Evolutionary conservation across 2,113 vertebrate genomes (phyloP).

Genomic region (Dipodomys merriami): DNA sequence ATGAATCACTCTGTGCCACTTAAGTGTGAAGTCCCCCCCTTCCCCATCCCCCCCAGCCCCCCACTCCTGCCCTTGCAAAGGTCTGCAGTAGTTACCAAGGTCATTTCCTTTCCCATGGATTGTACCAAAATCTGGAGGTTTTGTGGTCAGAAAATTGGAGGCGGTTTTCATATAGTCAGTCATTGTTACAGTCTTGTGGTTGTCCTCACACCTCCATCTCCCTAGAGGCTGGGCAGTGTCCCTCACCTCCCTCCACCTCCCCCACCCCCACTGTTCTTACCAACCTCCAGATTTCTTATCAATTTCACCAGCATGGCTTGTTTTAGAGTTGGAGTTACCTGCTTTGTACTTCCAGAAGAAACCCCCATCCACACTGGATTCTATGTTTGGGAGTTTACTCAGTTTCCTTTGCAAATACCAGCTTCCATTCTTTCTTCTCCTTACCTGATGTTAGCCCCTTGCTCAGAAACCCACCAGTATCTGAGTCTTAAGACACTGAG

Average conservation of each 20-base stretch:
- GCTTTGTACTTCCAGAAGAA: conserved; percentile 30
- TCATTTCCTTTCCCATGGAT: conserved; percentile 62
- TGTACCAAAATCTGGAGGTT: conserved; percentile 44
- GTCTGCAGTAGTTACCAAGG: not conserved
- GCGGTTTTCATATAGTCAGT: not conserved
- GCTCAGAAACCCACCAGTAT: not conserved
- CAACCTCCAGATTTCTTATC: not conserved
- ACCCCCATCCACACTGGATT: not conserved
- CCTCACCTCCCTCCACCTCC: not conserved
- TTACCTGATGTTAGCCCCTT: not conserved
- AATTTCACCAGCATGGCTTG: not conserved
- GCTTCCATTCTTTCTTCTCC: not conserved
- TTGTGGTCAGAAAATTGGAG: conserved; percentile 55
- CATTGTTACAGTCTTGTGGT: not conserved
- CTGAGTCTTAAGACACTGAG: not conserved
- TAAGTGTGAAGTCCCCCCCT: not conserved
- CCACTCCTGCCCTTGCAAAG: not conserved
- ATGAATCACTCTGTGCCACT: not conserved
- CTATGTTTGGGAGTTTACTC: not conserved
- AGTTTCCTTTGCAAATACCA: not conserved
- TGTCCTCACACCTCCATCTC: not conserved
- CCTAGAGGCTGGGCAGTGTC: not conserved
- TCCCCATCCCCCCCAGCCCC: not conserved
- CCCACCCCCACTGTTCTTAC: not conserved
- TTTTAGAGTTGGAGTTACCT: not conserved